Evolutionary conservation across 2,797 vertebrate species (phyloP).

Genomic region (Gephyroberyx darwinii): DNA sequence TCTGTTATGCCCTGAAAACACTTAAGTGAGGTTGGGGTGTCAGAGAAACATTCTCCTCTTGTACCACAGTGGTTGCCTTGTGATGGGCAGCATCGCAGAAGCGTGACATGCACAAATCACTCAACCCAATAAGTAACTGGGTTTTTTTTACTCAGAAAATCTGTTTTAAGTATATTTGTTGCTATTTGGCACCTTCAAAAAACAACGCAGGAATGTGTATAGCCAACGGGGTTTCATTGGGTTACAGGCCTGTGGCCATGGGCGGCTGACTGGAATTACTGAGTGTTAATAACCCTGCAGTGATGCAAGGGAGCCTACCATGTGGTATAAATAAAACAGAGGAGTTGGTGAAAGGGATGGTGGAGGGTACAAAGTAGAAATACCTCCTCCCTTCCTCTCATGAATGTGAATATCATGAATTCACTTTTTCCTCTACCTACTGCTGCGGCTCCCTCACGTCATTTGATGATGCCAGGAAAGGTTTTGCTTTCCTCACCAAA

Average conservation of each 20-base stretch:
- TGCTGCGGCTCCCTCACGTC: no score
- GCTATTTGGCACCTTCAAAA: conserved; percentile 67
- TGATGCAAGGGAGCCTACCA: conserved; percentile 60
- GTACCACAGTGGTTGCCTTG: conserved; percentile 53
- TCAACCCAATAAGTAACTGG: conserved; percentile 54
- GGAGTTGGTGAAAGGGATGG: conserved; percentile 63
- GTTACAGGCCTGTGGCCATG: conserved; percentile 34
- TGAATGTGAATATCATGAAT: conserved; percentile 29
- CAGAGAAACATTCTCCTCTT: conserved; percentile 46
- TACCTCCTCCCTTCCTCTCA: conserved; percentile 41
- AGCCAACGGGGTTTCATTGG: conserved; percentile 43
- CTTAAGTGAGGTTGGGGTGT: conserved; percentile 43
- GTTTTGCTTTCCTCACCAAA: neutral
- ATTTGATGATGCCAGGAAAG: neutral
- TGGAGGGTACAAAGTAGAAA: conserved; percentile 46
- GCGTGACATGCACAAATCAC: conserved; percentile 68
- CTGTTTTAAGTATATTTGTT: conserved; percentile 68
- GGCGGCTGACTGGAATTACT: conserved; percentile 71
- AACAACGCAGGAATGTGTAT: conserved; percentile 59
- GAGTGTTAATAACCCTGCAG: conserved; percentile 73
- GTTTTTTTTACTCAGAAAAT: conserved; percentile 49
- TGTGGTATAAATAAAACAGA: conserved; percentile 78
- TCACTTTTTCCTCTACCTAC: neutral
- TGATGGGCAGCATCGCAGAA: conserved; percentile 53
- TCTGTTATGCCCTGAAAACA: conserved; percentile 42